phyloP scores from a whole-genome alignment of 2,888 invertebrate genomes.

The Pseudococcus viburni region DNA sequence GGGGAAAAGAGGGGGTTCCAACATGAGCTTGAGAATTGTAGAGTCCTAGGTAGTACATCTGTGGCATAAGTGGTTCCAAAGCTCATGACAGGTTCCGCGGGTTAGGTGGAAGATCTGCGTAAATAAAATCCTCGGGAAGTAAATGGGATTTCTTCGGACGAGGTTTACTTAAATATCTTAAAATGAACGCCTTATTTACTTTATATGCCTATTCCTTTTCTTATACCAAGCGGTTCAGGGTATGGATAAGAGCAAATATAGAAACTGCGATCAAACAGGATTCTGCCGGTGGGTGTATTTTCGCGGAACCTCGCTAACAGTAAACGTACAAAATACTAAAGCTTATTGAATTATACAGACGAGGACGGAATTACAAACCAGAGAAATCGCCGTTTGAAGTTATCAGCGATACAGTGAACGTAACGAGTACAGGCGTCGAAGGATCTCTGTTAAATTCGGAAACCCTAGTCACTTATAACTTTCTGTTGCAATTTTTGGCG shows the following conservation, averaged over 20 bases:
- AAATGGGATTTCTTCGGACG: too few species aligned
- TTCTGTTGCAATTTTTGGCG: constrained; percentile 77
- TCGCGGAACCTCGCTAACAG: not conserved
- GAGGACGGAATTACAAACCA: constrained; percentile 81
- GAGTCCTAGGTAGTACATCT: too few species aligned
- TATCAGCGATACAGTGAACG: constrained; percentile 78
- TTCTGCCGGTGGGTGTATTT: constrained; percentile 55
- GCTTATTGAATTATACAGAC: constrained; percentile 84
- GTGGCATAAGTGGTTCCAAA: too few species aligned
- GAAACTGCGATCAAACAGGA: constrained; percentile 92
- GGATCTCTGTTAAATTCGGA: constrained; percentile 82
- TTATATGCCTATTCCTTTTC: constrained; percentile 30
- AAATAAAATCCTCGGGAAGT: too few species aligned
- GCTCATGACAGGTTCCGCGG: too few species aligned
- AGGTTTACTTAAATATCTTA: constrained; percentile 39
- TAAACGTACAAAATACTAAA: too few species aligned
- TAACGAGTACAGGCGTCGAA: constrained; percentile 79
- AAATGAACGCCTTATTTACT: constrained; percentile 16
- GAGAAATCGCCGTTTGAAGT: constrained; percentile 83
- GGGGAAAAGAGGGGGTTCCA: too few species aligned
- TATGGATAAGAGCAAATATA: constrained; percentile 92
- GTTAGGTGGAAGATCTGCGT: too few species aligned
- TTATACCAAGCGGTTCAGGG: constrained; percentile 66
- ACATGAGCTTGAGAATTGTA: too few species aligned
- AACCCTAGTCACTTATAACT: constrained; percentile 73